phyloP scores from a whole-genome alignment of 1,140 invertebrate genomes.

The Atta texana region DNA sequence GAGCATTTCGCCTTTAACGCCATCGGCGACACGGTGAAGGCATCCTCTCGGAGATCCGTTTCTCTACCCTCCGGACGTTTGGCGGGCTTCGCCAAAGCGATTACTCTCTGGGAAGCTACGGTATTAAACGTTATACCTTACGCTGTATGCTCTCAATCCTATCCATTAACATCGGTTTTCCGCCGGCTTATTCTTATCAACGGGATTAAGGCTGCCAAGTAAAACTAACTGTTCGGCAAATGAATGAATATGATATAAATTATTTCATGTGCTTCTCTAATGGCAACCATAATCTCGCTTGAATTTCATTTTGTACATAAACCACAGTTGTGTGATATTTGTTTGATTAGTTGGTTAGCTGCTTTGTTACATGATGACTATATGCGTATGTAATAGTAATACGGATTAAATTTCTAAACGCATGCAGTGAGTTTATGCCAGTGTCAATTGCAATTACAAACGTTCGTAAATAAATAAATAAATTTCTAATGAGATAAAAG shows the following conservation, averaged over 20 bases:
- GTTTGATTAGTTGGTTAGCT: constrained; percentile 38
- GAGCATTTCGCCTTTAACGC: constrained; percentile 80
- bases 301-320: constrained; percentile 34
- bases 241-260: constrained; percentile 21
- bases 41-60: constrained; percentile 81
- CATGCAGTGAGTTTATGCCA: background rate
- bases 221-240: constrained; percentile 1
- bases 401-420: constrained; percentile 40
- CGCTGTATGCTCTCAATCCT: constrained; percentile 7
- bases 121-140: constrained; percentile 65
- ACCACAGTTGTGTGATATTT: constrained; percentile 36
- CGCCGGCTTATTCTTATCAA: constrained; percentile 34
- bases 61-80: constrained; percentile 77
- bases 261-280: background rate
- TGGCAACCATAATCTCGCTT: constrained; percentile 6
- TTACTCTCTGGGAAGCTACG: constrained; percentile 74
- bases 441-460: background rate
- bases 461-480: constrained; percentile 28
- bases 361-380: background rate
- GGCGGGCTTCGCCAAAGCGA: constrained; percentile 74
- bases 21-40: constrained; percentile 78
- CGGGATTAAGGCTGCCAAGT: background rate
- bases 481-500: background rate
- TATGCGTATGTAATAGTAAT: constrained; percentile 11
- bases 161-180: constrained; percentile 15